Evolutionary conservation across 2,888 invertebrate genomes (phyloP), one percentile per base, ranked within the genome.

Genomic region (Amiota mariae): DNA sequence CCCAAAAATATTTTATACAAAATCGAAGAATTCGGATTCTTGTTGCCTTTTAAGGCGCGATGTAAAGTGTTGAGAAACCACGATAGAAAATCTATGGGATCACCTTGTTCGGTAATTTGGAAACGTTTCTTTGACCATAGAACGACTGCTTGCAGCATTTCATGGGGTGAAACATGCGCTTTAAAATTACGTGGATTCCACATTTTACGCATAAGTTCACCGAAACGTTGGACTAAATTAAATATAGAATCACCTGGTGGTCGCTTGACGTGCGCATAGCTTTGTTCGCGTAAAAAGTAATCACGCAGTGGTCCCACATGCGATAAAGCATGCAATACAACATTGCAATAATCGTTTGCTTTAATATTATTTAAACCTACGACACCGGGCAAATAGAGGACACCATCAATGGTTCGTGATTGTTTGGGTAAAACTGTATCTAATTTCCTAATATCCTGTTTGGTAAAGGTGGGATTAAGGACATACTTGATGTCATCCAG

Each of bases 121-220:
- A 99, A 99, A 80, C 94, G 93, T 89, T 99, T 98, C 90, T 96
- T 96, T 87, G 98, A 97, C 96, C 98, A 97, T 77, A 99, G 91
- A 4, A 99, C 97, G 36, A 98, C 97, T 66, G 99, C 97, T 88
- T 99, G 99, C 36, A 99, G 91, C 99, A 99, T 99, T 92, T 99
- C 99, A 88, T 99, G 99, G 0, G 99, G 99, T 20, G 98, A 98
- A 0, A 99, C 99, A 87, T 99, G 99, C 0, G 99, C 96, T 90
- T 99, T 99, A 89, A 99, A 99, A 86, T 99, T 99, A 57, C 98
- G 92, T 0, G 99, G 98, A 90, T 99, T 99, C 99, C 99, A 99
- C 82, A 99, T 91, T 89, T 99, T 99, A 18, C 99, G 92, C 91
- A 99, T 93, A 47, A 99, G 91, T 88, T 99, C 99, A 0, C 99